phyloP scores from a whole-genome alignment of 2,797 vertebrate genomes.

The Chrysocyon brachyurus region DNA sequence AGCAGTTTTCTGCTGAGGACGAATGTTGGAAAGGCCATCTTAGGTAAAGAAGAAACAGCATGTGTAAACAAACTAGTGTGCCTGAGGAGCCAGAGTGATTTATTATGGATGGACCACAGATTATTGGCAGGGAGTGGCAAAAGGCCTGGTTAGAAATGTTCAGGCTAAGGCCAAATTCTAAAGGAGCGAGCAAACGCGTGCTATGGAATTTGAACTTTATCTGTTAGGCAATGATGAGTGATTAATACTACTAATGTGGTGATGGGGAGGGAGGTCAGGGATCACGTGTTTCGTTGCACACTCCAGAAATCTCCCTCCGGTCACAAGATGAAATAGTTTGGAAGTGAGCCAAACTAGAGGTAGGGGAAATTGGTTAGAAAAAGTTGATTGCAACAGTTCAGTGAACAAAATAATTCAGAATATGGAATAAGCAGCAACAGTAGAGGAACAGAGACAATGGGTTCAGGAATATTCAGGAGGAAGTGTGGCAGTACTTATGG shows the following conservation, averaged over 20 bases:
- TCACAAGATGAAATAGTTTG: not conserved
- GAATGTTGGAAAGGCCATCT: not conserved
- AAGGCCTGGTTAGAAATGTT: not conserved
- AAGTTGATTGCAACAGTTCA: not conserved
- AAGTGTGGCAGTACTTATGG: not conserved
- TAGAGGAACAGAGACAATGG: not conserved
- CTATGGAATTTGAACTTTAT: not conserved
- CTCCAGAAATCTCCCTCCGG: not conserved
- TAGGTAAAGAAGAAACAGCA: not conserved
- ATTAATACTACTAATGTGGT: not conserved
- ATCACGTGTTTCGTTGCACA: not conserved
- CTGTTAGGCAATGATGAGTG: not conserved
- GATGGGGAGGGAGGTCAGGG: not conserved
- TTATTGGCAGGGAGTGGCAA: not conserved
- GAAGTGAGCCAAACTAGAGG: not conserved
- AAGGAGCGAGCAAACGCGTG: not conserved
- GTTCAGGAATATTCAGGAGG: not conserved
- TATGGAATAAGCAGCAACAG: not conserved
- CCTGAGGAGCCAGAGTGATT: not conserved
- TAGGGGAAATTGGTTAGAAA: not conserved
- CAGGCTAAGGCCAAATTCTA: not conserved
- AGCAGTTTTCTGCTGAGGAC: not conserved
- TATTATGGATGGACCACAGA: not conserved
- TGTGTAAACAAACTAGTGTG: not conserved
- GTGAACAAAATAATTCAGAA: not conserved